Evolutionary conservation across 1,140 invertebrate species (phyloP).

Genomic region (Oryzaephilus surinamensis): DNA sequence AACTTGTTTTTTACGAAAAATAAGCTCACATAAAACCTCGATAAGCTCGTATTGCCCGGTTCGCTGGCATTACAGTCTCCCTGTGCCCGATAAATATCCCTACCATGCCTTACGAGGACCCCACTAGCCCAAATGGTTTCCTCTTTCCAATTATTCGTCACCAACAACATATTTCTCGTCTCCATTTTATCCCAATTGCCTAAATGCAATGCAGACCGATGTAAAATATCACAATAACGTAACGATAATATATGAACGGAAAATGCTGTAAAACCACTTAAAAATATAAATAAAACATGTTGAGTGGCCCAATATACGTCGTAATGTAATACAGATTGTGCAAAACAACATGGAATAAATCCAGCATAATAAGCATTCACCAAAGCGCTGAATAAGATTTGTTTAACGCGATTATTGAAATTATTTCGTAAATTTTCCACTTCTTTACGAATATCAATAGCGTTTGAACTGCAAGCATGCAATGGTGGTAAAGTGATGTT

Average conservation of each 20-base stretch:
- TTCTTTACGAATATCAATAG: conserved; percentile 66
- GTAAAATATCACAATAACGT: conserved; percentile 78
- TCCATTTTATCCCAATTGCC: conserved; percentile 43
- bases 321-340: conserved; percentile 69
- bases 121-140: conserved; percentile 63
- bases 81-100: conserved; percentile 68
- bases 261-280: conserved; percentile 73
- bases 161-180: conserved; percentile 37
- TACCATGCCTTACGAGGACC: conserved; percentile 68
- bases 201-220: conserved; percentile 79
- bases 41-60: conserved; percentile 71
- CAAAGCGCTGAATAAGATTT: conserved; percentile 81
- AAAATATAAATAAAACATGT: conserved; percentile 71
- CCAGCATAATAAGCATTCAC: conserved; percentile 84
- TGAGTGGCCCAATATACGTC: conserved; percentile 74
- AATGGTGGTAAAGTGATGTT: conserved; percentile 28
- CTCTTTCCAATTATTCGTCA: conserved; percentile 61
- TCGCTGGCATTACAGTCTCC: conserved; percentile 63
- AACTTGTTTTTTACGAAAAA: not conserved
- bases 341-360: conserved; percentile 83
- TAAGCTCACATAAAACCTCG: conserved; percentile 71
- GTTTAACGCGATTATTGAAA: conserved; percentile 81
- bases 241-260: conserved; percentile 59
- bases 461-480: conserved; percentile 55
- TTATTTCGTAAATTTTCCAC: conserved; percentile 74